These are phyloP conservation scores for Orius insidiosus DNA, from an alignment of 1,140 invertebrate genomes.

Conservation along the genomic window DNA sequence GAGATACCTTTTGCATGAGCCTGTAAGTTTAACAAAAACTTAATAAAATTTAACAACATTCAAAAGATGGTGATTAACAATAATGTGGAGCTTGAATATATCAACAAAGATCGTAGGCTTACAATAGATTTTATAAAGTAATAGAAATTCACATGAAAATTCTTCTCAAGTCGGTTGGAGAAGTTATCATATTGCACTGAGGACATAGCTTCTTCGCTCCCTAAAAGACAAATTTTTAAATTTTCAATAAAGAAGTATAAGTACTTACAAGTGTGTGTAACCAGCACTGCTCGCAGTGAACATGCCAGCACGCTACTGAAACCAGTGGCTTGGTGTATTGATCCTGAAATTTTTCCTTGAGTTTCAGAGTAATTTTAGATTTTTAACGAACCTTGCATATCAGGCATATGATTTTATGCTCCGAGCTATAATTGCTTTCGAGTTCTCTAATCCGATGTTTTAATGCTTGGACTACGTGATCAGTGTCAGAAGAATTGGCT, in stretches of 20 bases:
- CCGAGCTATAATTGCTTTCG: constrained; percentile 32
- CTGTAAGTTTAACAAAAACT: no score
- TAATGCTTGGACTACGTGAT: constrained; percentile 54
- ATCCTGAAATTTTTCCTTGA: constrained; percentile 30
- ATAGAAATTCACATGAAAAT: constrained; percentile 66
- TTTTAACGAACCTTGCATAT: constrained; percentile 60
- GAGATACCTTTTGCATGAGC: no score
- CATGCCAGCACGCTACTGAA: constrained; percentile 92
- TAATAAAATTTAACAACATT: no score
- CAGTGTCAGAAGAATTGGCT: constrained; percentile 21
- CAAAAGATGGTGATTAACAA: no score
- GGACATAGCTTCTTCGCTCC: constrained; percentile 85
- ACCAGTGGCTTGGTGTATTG: constrained; percentile 72
- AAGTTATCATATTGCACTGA: constrained; percentile 87
- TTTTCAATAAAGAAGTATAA: constrained; percentile 15
- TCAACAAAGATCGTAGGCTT: background rate
- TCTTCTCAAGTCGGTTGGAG: constrained; percentile 63
- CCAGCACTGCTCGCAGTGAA: constrained; percentile 90
- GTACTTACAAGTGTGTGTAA: constrained; percentile 56
- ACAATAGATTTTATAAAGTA: background rate
- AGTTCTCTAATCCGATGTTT: constrained; percentile 49
- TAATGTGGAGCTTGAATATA: no score
- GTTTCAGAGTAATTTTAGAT: background rate
- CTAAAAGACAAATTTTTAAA: constrained; percentile 26
- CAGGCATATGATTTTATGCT: constrained; percentile 56